Conservation (phyloP, 2,797 vertebrate species). For the Paramormyrops hopkinsi region DNA sequence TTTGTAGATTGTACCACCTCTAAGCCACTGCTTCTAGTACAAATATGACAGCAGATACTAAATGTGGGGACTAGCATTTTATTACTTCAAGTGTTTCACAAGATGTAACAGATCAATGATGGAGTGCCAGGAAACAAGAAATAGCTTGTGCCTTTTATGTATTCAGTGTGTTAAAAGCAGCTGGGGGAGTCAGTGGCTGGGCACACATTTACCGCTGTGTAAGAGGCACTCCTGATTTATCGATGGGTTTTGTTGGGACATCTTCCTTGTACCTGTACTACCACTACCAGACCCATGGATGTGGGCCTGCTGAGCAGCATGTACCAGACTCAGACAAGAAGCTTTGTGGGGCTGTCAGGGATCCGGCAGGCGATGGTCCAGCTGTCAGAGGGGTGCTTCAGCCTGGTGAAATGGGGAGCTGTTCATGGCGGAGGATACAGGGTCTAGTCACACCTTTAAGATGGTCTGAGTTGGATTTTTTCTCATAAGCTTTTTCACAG, state of each 20-base stretch:
- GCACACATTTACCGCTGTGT: not conserved
- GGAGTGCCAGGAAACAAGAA: not conserved
- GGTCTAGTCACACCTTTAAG: constrained; percentile 6
- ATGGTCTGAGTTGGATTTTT: not conserved
- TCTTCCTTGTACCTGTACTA: not conserved
- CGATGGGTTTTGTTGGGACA: not conserved
- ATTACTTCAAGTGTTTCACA: not conserved
- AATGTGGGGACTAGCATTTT: not conserved
- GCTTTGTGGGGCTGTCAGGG: not conserved
- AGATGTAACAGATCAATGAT: not conserved
- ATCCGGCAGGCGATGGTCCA: not conserved
- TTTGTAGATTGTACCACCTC: not conserved
- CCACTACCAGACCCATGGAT: constrained; percentile 59
- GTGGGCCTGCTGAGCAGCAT: not conserved
- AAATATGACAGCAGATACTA: not conserved
- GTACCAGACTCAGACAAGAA: not conserved
- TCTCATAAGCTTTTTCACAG: not conserved
- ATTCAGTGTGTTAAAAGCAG: not conserved
- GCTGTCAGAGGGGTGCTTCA: not conserved
- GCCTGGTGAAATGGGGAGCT: constrained; percentile 3
- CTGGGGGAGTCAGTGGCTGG: not conserved
- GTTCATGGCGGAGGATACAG: constrained; percentile 28
- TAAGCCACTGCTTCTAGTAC: not conserved
- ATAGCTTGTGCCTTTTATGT: not conserved
- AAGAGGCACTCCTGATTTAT: not conserved